Evolutionary conservation across 1,140 invertebrate genomes (phyloP).

Genomic region (Gryon sp.): DNA sequence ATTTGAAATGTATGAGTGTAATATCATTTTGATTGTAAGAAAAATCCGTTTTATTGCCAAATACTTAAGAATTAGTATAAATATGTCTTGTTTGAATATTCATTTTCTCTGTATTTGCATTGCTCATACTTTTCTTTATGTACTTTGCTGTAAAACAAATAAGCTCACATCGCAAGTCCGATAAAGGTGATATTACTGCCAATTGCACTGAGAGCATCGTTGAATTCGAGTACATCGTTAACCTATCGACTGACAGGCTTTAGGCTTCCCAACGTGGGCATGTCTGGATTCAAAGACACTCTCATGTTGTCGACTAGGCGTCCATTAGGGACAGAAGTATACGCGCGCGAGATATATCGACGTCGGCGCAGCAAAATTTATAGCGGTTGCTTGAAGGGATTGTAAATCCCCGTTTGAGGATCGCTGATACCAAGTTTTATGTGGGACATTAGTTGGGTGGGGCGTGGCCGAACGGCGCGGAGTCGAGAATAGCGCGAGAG

Average conservation of each 20-base stretch:
- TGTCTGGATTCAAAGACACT: slow-evolving; percentile 38
- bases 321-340: slow-evolving; percentile 80
- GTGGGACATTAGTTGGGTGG: slow-evolving; percentile 80
- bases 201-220: slow-evolving; percentile 6
- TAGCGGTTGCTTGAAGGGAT: slow-evolving; percentile 79
- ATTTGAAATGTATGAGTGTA: too few relatives aligned
- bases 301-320: slow-evolving; percentile 68
- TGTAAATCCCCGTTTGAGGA: slow-evolving; percentile 81
- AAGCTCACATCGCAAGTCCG: not conserved
- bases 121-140: too few relatives aligned
- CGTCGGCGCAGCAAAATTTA: slow-evolving; percentile 76
- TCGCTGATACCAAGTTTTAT: slow-evolving; percentile 81
- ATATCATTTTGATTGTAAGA: too few relatives aligned
- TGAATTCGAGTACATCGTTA: slow-evolving; percentile 50
- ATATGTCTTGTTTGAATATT: too few relatives aligned
- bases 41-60: too few relatives aligned
- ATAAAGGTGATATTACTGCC: slow-evolving; percentile 5
- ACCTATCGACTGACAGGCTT: slow-evolving; percentile 44
- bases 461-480: slow-evolving; percentile 77
- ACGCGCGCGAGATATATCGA: slow-evolving; percentile 74
- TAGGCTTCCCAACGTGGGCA: slow-evolving; percentile 36
- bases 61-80: too few relatives aligned
- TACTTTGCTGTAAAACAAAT: slow-evolving; percentile 60
- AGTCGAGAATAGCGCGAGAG: slow-evolving; percentile 66
- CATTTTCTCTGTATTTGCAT: too few relatives aligned